Evolutionary conservation across 1,140 invertebrate species (phyloP), one percentile per base, ranked within the genome.

Genomic region (Melanaphis sacchari): DNA sequence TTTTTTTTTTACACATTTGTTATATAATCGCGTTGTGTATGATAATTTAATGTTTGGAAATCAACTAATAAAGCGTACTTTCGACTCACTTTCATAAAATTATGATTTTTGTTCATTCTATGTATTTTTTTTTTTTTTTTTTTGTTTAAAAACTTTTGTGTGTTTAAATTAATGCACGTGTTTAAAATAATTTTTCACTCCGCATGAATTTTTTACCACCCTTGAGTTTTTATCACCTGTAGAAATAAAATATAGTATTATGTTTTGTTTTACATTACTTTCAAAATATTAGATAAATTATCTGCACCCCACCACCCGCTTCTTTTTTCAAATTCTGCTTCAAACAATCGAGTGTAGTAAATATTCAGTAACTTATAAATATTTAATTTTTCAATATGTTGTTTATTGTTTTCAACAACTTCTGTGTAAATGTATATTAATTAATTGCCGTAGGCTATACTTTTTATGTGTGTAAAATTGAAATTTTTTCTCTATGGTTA

Each of bases 161-260:
- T 66, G 15, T 76, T 76, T 76, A 76, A n/a, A 76, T 76, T 76
- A 76, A 41, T 85, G 82, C 82, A 85, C 82, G 82, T 85, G 82
- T 85, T 40, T 41, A 40, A 85, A 85, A 85, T 85, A 40, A 40
- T 40, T 85, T 11, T 41, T 41, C 38, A 41, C 38, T 11, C 38
- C 24, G 82, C 82, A 85, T 85, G 82, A 31, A 40, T 85, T 85
- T 85, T 85, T 85, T 41, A 41, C 31, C 82, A 41, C 40, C 3
- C 38, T 85, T 40, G 81, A 82, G 81, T 82, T 82, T 82, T 82
- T 36, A 76, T n/a, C 5, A n/a, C 59, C 59, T 76, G 31, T 76
- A 76, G 15, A n/a, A 76, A n/a, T 76, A 76, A 76, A 76, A 76
- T 76, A 76, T 31, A 76, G 59, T n/a, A n/a, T 76, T 76, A n/a